phyloP scores from a whole-genome alignment of 2,888 invertebrate genomes.

The Polyommatus iphigenia region DNA sequence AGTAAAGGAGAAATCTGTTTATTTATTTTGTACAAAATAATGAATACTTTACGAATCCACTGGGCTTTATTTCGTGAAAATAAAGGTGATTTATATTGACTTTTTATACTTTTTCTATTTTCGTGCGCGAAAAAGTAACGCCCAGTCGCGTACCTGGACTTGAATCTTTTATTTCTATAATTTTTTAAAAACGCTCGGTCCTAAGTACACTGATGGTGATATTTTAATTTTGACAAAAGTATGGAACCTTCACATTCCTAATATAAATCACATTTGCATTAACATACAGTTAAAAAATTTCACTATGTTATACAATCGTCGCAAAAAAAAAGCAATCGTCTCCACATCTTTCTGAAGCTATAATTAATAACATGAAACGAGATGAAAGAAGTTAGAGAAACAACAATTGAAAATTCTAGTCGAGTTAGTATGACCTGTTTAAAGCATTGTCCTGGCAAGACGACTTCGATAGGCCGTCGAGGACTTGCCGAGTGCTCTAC shows the following conservation, averaged over 20 bases:
- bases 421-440: slow-evolving; percentile 37
- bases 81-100: slow-evolving; percentile 30
- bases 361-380: slow-evolving; percentile 43
- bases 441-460: slow-evolving; percentile 40
- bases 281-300: not conserved
- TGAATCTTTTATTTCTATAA: slow-evolving; percentile 28
- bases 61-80: slow-evolving; percentile 15
- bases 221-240: not conserved
- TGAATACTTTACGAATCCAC: slow-evolving; percentile 18
- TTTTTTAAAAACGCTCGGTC: slow-evolving; percentile 15
- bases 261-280: not conserved
- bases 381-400: slow-evolving; percentile 42
- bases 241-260: not conserved
- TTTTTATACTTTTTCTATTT: slow-evolving; percentile 38
- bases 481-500: slow-evolving; percentile 25
- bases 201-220: not conserved
- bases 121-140: not conserved
- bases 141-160: not conserved
- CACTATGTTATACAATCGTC: not conserved
- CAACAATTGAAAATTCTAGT: slow-evolving; percentile 42
- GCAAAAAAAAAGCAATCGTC: slow-evolving; percentile 32
- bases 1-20: slow-evolving; percentile 29
- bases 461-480: slow-evolving; percentile 33
- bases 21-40: slow-evolving; percentile 27
- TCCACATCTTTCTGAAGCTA: slow-evolving; percentile 41